A percentile compares a stretch with the other conserved stretches of the same genome.
phyloP scores from a whole-genome alignment of 2,797 vertebrate genomes.

The Spheniscus humboldti region DNA sequence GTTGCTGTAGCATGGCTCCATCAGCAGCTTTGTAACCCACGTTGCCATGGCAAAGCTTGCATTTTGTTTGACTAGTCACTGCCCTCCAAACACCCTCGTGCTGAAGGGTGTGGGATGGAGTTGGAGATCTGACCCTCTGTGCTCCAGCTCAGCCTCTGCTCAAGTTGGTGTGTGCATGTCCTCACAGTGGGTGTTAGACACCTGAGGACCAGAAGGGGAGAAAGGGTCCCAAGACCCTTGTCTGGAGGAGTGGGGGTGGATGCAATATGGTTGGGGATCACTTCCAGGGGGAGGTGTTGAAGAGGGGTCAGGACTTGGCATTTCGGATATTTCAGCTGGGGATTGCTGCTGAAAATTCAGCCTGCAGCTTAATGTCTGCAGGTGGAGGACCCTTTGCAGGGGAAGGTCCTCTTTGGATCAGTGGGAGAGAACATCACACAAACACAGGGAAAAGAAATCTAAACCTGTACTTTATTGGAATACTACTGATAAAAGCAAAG shows the following conservation, averaged over 20 bases:
- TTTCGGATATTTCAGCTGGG: background rate
- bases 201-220: background rate
- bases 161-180: no score
- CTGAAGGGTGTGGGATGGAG: background rate
- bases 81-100: background rate
- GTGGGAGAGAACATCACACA: background rate
- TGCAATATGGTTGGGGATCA: background rate
- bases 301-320: background rate
- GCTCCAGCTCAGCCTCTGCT: background rate
- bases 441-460: background rate
- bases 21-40: background rate
- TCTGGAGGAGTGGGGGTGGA: background rate
- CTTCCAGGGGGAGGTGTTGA: background rate
- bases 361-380: background rate
- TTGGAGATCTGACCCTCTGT: background rate
- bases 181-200: background rate
- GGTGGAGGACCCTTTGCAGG: background rate
- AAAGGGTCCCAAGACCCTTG: background rate
- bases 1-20: rapidly evolving
- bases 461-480: background rate
- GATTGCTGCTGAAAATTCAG: background rate
- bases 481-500: background rate
- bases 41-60: background rate
- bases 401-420: background rate
- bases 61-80: background rate